phyloP scores from a whole-genome alignment of 2,888 invertebrate genomes.

The Andrena chrysosceles region DNA sequence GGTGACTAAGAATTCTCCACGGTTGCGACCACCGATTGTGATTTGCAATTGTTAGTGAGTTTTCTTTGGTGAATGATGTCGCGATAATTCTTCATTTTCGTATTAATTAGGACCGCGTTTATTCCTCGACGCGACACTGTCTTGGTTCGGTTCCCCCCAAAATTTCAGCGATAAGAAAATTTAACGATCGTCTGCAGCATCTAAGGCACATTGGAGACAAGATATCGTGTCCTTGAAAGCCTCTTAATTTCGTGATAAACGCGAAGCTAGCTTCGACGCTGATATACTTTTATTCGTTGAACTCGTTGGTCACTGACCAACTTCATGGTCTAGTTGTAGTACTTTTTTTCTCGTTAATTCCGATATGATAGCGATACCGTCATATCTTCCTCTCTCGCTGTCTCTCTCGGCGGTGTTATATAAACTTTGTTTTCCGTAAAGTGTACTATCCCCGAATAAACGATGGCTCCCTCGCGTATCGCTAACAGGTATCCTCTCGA shows the following conservation, averaged over 20 bases:
- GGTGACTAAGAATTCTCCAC: neutral
- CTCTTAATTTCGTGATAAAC: slow-evolving; percentile 27
- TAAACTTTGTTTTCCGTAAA: slow-evolving; percentile 39
- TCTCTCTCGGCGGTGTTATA: slow-evolving; percentile 31
- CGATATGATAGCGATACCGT: slow-evolving; percentile 35
- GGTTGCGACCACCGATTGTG: slow-evolving; percentile 20
- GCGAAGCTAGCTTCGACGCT: neutral
- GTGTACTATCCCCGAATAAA: slow-evolving; percentile 5
- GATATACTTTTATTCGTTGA: neutral
- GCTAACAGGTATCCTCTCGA: slow-evolving; percentile 33
- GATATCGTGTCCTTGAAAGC: slow-evolving; percentile 32
- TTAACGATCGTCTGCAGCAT: slow-evolving; percentile 16
- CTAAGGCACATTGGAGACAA: slow-evolving; percentile 9
- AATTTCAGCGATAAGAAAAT: slow-evolving; percentile 17
- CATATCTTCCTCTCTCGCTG: slow-evolving; percentile 32
- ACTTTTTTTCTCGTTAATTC: slow-evolving; percentile 3
- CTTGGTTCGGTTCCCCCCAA: neutral
- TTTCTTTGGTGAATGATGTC: neutral
- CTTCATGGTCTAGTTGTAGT: slow-evolving; percentile 36
- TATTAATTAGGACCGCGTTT: slow-evolving; percentile 18
- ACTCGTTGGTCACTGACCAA: slow-evolving; percentile 53
- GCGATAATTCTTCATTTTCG: neutral
- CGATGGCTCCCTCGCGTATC: slow-evolving; percentile 13
- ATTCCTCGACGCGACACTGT: slow-evolving; percentile 6
- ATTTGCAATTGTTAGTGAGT: slow-evolving; percentile 5